Conservation (phyloP, 1,140 invertebrate genomes). For the Kradibia gibbosae region DNA sequence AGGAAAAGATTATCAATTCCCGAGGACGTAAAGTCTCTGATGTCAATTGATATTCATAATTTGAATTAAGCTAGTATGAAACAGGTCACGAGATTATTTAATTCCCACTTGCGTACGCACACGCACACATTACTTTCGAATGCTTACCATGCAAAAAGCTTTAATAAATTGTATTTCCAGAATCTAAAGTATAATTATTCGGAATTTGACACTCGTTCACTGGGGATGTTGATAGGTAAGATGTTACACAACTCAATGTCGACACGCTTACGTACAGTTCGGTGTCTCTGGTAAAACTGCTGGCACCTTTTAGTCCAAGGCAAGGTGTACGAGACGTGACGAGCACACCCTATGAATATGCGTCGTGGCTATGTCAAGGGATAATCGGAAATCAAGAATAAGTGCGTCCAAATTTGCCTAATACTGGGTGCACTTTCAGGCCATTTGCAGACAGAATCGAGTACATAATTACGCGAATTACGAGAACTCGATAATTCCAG, state of each 20-base stretch:
- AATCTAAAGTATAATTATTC: background rate
- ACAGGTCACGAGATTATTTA: background rate
- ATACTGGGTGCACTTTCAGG: background rate
- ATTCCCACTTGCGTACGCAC: too few relatives aligned
- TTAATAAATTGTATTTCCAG: background rate
- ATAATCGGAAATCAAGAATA: slow-evolving; percentile 12
- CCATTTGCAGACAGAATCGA: background rate
- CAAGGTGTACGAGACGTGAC: background rate
- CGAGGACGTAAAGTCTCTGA: too few relatives aligned
- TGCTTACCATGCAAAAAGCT: background rate
- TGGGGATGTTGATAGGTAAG: background rate
- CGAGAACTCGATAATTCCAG: slow-evolving; percentile 25
- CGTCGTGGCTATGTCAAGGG: background rate
- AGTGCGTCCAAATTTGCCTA: slow-evolving; percentile 14
- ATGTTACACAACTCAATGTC: background rate
- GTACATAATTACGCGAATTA: slow-evolving; percentile 4
- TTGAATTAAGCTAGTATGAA: background rate
- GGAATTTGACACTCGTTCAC: background rate
- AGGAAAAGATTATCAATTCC: too few relatives aligned
- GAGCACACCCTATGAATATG: background rate
- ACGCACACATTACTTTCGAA: background rate
- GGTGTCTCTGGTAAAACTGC: background rate
- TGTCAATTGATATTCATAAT: too few relatives aligned
- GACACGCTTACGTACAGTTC: background rate
- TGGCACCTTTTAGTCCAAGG: too few relatives aligned